A percentile compares a stretch with the other conserved stretches of the same genome.
Conservation (phyloP, 2,113 vertebrate genomes). For the Chunga burmeisteri region DNA sequence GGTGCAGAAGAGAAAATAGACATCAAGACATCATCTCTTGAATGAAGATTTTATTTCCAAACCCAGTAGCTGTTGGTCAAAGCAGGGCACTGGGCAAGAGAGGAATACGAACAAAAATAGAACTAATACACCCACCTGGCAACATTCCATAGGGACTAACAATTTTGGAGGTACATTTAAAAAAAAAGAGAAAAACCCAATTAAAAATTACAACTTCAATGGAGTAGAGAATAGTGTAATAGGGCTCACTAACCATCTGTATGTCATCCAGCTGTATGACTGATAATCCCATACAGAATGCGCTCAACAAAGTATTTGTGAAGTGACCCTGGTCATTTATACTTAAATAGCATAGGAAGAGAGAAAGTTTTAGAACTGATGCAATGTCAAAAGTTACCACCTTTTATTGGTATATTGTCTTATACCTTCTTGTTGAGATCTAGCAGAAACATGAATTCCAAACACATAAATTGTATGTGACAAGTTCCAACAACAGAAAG, state of each 20-base stretch:
- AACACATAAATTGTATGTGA: background rate
- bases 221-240: background rate
- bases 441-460: background rate
- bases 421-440: background rate
- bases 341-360: background rate
- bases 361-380: background rate
- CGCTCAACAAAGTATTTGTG: background rate
- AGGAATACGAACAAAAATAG: background rate
- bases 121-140: background rate
- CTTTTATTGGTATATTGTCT: background rate
- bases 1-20: background rate
- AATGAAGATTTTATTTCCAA: background rate
- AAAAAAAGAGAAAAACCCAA: background rate
- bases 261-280: background rate
- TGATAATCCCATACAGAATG: background rate
- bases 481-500: background rate
- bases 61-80: background rate
- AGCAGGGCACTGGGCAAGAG: background rate
- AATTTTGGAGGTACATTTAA: background rate
- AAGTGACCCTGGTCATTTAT: background rate
- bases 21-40: background rate
- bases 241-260: background rate
- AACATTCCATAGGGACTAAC: background rate
- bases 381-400: background rate
- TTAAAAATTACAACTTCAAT: background rate